Conservation (phyloP, 2,113 vertebrate species). For the Osmerus mordax region DNA sequence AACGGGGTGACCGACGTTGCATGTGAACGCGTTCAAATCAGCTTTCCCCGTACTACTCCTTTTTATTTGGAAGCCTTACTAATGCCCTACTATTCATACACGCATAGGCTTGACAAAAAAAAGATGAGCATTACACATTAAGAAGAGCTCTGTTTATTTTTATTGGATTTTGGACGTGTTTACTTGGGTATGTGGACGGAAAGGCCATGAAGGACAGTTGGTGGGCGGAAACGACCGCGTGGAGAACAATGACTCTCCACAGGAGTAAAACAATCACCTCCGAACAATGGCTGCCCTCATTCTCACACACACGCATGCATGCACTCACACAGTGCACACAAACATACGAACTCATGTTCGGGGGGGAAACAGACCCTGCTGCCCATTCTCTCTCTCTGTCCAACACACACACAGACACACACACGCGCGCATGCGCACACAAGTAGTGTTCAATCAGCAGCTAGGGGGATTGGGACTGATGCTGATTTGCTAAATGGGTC, state of each 20-base stretch:
- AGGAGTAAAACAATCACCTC: background rate
- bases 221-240: background rate
- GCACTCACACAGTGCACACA: background rate
- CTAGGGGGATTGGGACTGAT: background rate
- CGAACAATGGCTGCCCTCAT: background rate
- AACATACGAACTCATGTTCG: background rate
- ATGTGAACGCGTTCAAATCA: background rate
- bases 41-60: background rate
- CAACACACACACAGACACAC: background rate
- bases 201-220: background rate
- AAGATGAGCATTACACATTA: background rate
- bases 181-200: background rate
- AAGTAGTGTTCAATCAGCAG: background rate
- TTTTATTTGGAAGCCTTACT: background rate
- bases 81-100: slow-evolving; percentile 22
- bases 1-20: background rate
- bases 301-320: background rate
- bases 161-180: background rate
- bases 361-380: background rate
- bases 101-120: background rate
- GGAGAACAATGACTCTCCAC: background rate
- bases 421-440: background rate
- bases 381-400: background rate
- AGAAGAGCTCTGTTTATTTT: background rate
- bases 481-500: background rate